A percentile compares a stretch with the other conserved stretches of the same genome.
These are phyloP conservation scores for Lophura nycthemera DNA, from an alignment of 2,113 vertebrate species.

Conservation along the genomic window DNA sequence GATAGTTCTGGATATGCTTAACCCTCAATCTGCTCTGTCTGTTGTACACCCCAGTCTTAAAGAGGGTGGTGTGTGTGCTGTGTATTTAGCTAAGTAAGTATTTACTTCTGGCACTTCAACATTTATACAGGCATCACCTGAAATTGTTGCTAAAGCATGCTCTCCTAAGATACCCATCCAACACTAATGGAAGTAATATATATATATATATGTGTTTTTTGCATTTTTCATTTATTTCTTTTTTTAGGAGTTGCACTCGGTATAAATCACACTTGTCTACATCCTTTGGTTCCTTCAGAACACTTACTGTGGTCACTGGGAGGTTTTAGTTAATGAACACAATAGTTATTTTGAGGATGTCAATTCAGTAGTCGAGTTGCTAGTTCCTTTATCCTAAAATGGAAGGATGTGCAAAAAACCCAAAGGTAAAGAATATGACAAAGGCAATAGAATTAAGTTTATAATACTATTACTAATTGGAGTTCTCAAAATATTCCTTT, in stretches of 20 bases:
- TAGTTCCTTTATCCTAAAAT: background rate
- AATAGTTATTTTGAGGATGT: no score
- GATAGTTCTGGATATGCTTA: conserved; percentile 88
- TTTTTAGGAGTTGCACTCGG: background rate
- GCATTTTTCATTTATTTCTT: background rate
- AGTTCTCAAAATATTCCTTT: background rate
- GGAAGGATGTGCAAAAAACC: background rate
- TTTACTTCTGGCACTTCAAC: background rate
- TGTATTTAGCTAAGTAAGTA: conserved; percentile 93
- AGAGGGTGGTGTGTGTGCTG: conserved; percentile 84
- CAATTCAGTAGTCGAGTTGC: background rate
- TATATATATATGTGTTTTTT: background rate
- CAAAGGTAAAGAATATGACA: background rate
- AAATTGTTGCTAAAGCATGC: background rate
- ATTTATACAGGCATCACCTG: background rate
- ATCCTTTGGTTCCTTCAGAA: background rate
- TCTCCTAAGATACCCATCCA: background rate
- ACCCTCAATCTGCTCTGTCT: conserved; percentile 85
- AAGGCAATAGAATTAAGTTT: background rate
- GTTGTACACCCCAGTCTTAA: conserved; percentile 82
- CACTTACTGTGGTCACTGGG: background rate
- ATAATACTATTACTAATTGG: background rate
- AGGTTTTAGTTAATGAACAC: background rate
- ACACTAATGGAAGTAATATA: background rate
- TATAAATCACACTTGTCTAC: background rate